Evolutionary conservation across 1,140 invertebrate genomes (phyloP).

Genomic region (Contarinia nasturtii): DNA sequence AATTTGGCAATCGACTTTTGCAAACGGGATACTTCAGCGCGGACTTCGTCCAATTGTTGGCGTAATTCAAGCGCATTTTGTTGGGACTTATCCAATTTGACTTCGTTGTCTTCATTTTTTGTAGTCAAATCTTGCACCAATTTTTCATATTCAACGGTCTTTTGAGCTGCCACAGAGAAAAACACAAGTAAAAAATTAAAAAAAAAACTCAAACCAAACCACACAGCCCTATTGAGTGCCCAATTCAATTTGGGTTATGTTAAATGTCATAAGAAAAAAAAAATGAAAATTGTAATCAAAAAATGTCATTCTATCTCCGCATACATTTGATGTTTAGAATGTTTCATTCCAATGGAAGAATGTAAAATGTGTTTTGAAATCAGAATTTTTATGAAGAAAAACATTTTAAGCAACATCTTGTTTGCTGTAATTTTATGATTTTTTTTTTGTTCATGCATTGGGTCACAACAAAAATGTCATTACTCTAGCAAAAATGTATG

Average conservation of each 20-base stretch:
- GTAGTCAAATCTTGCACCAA: slow-evolving; percentile 29
- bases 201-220: too few relatives aligned
- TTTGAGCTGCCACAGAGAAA: slow-evolving; percentile 3
- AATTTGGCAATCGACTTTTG: slow-evolving; percentile 32
- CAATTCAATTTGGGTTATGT: slow-evolving; percentile 5
- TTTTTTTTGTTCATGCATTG: neutral
- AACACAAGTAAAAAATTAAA: slow-evolving; percentile 4
- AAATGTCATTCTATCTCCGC: slow-evolving; percentile 14
- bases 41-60: slow-evolving; percentile 35
- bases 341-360: neutral
- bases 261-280: slow-evolving; percentile 30
- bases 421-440: neutral
- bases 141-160: slow-evolving; percentile 7
- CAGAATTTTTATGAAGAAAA: slow-evolving; percentile 1
- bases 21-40: slow-evolving; percentile 38
- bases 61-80: slow-evolving; percentile 39
- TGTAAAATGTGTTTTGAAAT: neutral
- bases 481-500: slow-evolving; percentile 3
- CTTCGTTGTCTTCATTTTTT: slow-evolving; percentile 38
- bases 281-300: slow-evolving; percentile 40
- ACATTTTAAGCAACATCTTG: slow-evolving; percentile 3
- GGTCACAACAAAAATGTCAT: slow-evolving; percentile 12
- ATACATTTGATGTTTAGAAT: slow-evolving; percentile 6
- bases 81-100: slow-evolving; percentile 38
- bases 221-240: slow-evolving; percentile 2